Evolutionary conservation across 2,113 vertebrate species (phyloP).

Genomic region (Carollia perspicillata): DNA sequence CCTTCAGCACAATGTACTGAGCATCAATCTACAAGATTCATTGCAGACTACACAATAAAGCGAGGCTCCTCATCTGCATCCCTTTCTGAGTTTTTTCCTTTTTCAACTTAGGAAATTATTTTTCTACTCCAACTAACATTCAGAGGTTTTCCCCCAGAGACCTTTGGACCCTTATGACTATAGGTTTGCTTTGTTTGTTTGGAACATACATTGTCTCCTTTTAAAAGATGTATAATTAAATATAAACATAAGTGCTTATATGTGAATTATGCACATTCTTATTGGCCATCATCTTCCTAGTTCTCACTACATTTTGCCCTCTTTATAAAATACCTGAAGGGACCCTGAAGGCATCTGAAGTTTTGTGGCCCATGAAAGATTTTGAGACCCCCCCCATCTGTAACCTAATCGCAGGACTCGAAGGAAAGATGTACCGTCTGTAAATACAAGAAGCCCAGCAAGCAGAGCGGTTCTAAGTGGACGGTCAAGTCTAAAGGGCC

Average conservation of each 20-base stretch:
- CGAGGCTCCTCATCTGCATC: neutral
- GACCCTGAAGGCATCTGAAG: neutral
- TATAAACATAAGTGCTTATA: neutral
- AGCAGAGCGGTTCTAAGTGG: neutral
- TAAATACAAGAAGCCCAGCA: neutral
- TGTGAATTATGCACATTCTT: neutral
- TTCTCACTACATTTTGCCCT: neutral
- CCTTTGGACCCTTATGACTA: neutral
- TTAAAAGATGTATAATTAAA: neutral
- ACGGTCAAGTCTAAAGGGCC: too few relatives aligned
- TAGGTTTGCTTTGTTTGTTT: neutral
- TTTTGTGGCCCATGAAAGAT: neutral
- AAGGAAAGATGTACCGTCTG: neutral
- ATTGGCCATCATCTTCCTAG: neutral
- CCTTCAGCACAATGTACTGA: neutral
- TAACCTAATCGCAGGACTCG: neutral
- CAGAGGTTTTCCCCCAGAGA: neutral
- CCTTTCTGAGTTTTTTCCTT: neutral
- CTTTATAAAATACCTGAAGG: neutral
- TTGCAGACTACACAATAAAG: neutral
- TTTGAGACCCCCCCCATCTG: neutral
- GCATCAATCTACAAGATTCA: neutral
- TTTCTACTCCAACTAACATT: constrained; percentile 8
- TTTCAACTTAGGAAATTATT: constrained; percentile 3
- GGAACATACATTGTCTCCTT: neutral